phyloP scores from a whole-genome alignment of 2,797 vertebrate genomes.

The Rhabdomys pumilio region DNA sequence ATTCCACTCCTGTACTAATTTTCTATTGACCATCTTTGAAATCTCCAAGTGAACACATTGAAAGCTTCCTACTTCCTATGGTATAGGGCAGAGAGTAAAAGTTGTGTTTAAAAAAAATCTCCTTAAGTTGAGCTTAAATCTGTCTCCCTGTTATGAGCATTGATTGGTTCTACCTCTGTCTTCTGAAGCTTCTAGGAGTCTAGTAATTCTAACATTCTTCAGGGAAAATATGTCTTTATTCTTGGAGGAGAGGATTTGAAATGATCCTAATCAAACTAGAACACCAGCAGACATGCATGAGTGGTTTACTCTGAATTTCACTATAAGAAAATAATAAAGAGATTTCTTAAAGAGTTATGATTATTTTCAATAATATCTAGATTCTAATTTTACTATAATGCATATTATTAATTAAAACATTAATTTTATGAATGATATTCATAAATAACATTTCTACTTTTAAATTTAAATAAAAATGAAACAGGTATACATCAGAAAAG shows the following conservation, averaged over 20 bases:
- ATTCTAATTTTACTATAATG: constrained; percentile 56
- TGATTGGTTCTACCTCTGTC: not conserved
- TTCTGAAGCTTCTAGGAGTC: constrained; percentile 45
- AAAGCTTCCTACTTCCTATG: not conserved
- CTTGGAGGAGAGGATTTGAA: constrained; percentile 47
- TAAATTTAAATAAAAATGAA: constrained; percentile 49
- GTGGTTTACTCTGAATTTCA: constrained; percentile 42
- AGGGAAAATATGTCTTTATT: not conserved
- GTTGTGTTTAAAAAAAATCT: not conserved
- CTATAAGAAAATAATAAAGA: not conserved
- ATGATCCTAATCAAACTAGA: not conserved
- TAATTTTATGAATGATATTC: not conserved
- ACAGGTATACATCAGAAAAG: not conserved
- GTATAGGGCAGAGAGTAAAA: not conserved
- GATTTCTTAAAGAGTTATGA: not conserved
- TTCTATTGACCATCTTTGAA: not conserved
- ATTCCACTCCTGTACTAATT: not conserved
- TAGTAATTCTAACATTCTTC: constrained; percentile 11
- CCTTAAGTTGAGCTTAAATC: constrained; percentile 8
- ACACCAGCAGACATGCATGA: not conserved
- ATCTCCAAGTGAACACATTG: not conserved
- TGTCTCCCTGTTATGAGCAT: not conserved
- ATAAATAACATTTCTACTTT: constrained; percentile 10
- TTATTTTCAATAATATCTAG: constrained; percentile 18
- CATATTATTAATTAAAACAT: constrained; percentile 8